These are phyloP conservation scores for Bujurquina vittata DNA, from an alignment of 2,113 vertebrate species.

Conservation along the genomic window DNA sequence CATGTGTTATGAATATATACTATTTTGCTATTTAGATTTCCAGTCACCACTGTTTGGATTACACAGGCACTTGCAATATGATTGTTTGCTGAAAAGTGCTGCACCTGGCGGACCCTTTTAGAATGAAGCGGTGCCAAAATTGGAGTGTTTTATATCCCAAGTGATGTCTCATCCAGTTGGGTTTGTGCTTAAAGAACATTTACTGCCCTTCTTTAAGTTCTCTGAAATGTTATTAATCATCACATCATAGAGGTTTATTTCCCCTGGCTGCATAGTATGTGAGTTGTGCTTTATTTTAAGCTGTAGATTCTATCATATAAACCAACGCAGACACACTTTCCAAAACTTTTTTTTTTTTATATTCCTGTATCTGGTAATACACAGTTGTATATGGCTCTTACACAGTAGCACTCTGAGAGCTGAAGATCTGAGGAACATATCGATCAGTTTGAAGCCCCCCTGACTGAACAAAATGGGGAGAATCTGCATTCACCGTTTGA, in stretches of 20 bases:
- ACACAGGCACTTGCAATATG: background rate
- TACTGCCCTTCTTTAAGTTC: background rate
- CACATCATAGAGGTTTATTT: background rate
- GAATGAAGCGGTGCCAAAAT: background rate
- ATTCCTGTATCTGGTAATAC: background rate
- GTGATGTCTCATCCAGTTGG: background rate
- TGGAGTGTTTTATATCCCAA: background rate
- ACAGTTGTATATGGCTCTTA: background rate
- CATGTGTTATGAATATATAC: background rate
- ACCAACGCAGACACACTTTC: background rate
- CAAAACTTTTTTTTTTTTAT: background rate
- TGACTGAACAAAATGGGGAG: constrained; percentile 33
- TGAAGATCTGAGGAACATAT: background rate
- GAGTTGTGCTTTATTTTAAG: background rate
- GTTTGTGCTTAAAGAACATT: background rate
- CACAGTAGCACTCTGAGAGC: background rate
- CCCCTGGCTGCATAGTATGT: too few relatives aligned
- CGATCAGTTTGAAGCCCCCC: constrained; percentile 20
- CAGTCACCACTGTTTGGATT: background rate
- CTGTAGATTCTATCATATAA: background rate
- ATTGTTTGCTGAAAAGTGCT: background rate
- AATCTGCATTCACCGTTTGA: constrained; percentile 42
- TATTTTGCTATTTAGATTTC: background rate
- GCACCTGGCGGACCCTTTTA: background rate
- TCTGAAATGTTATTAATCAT: background rate